These are phyloP conservation scores for Tetraneura akinire DNA, from an alignment of 1,140 invertebrate species.

Conservation along the genomic window DNA sequence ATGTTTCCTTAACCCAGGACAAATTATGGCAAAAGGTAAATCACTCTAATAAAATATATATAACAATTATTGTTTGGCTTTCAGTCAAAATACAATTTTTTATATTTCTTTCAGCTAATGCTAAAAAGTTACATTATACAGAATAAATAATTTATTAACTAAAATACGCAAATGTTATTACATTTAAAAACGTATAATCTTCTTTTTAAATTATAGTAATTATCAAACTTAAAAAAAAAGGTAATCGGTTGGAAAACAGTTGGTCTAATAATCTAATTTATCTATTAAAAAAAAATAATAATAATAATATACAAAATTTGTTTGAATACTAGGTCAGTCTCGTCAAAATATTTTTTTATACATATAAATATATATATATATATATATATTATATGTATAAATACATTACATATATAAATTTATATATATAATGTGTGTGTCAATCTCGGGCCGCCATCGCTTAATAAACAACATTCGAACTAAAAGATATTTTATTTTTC, in stretches of 20 bases:
- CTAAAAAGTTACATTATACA: slow-evolving; percentile 43
- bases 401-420: slow-evolving; percentile 1
- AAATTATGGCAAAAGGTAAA: background rate
- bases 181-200: background rate
- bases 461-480: slow-evolving; percentile 46
- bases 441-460: slow-evolving; percentile 23
- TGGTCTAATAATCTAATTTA: background rate
- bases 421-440: slow-evolving; percentile 15
- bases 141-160: slow-evolving; percentile 33
- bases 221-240: slow-evolving; percentile 17
- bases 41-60: background rate
- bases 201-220: background rate
- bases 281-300: slow-evolving; percentile 39
- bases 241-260: background rate
- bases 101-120: slow-evolving; percentile 39
- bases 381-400: slow-evolving; percentile 11
- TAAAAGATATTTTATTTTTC: slow-evolving; percentile 19
- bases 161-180: background rate
- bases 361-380: slow-evolving; percentile 6
- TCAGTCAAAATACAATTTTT: slow-evolving; percentile 44
- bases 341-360: slow-evolving; percentile 32
- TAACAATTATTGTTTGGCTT: background rate
- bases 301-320: slow-evolving; percentile 43
- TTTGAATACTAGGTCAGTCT: slow-evolving; percentile 50
- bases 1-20: too few species aligned